Conservation (phyloP, 2,888 invertebrate genomes). For the Suillia variegata region DNA sequence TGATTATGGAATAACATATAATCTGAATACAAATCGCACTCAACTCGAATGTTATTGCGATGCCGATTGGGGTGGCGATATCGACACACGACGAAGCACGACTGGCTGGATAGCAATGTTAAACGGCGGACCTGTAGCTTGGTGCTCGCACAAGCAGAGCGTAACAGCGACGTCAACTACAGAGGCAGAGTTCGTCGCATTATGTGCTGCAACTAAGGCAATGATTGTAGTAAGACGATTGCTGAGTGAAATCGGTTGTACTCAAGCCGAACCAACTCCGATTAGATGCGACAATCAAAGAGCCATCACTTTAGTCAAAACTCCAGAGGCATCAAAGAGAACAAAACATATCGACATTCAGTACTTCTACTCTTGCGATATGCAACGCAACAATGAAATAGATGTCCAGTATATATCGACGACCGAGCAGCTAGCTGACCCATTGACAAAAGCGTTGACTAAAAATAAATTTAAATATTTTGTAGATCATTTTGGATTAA, state of each 20-base stretch:
- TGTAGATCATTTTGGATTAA: too few species aligned
- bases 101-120: conserved; percentile 14
- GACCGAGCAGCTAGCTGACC: conserved; percentile 20
- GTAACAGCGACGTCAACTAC: conserved; percentile 6
- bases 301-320: conserved; percentile 21
- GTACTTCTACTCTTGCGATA: conserved; percentile 19
- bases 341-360: conserved; percentile 25
- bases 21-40: not conserved
- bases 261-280: conserved; percentile 4
- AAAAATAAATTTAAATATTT: too few species aligned
- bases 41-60: conserved; percentile 11
- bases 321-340: conserved; percentile 23
- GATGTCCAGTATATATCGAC: conserved; percentile 16
- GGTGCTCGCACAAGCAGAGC: conserved; percentile 6
- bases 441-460: conserved; percentile 15
- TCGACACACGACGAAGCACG: conserved; percentile 10
- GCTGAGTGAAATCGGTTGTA: conserved; percentile 6
- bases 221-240: not conserved
- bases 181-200: conserved; percentile 10
- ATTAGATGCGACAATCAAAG: conserved; percentile 19
- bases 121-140: conserved; percentile 12
- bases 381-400: conserved; percentile 11
- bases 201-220: conserved; percentile 10
- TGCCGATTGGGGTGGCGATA: conserved; percentile 14
- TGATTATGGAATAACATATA: conserved; percentile 19